phyloP scores from a whole-genome alignment of 35 echinoderm and acorn worm genomes.

The Stichopus chloronotus region DNA sequence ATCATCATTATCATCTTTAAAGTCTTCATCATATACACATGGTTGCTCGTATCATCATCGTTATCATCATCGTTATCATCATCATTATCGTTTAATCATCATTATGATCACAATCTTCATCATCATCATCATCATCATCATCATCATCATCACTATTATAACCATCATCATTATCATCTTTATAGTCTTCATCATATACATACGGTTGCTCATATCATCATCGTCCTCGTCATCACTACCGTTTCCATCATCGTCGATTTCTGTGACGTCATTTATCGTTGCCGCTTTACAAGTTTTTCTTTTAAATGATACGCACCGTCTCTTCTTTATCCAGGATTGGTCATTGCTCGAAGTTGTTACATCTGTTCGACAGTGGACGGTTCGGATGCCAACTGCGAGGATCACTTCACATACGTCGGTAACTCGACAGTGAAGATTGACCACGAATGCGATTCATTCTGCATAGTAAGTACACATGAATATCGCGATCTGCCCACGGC shows the following conservation, averaged over 20 bases:
- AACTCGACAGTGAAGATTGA: constrained; percentile 23
- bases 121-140: no score
- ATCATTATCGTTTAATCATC: not conserved
- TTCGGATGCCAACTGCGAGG: constrained; percentile 17
- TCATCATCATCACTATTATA: not conserved
- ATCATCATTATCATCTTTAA: no score
- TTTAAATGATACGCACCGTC: not conserved
- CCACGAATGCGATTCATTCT: not conserved
- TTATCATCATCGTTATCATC: no score
- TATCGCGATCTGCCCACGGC: not conserved
- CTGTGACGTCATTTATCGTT: no score
- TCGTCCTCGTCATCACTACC: no score
- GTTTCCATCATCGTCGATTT: no score
- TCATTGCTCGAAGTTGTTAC: not conserved
- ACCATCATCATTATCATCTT: not conserved
- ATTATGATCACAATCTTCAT: not conserved
- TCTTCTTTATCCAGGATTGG: not conserved
- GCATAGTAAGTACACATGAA: constrained; percentile 9
- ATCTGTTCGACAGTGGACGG: constrained; percentile 10
- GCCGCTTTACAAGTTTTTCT: not conserved
- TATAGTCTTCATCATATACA: not conserved
- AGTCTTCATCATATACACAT: no score
- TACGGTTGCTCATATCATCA: not conserved
- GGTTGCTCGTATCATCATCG: no score
- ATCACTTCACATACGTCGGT: not conserved